These are phyloP conservation scores for Diprion similis DNA, from an alignment of 1,140 invertebrate species.

Conservation along the genomic window DNA sequence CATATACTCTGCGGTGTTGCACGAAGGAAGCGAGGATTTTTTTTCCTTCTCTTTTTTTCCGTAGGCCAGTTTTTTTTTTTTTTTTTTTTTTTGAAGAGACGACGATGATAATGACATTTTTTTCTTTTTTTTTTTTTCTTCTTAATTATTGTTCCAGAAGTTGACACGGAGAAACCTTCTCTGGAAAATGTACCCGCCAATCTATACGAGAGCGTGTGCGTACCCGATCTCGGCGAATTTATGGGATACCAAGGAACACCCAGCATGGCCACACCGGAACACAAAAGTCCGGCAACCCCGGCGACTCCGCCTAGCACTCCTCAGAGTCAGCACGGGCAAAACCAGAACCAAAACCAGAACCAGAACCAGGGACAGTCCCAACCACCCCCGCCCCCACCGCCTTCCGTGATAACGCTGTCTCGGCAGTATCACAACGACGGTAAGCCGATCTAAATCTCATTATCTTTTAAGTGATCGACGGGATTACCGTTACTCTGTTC, in stretches of 20 bases:
- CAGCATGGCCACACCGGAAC: slow-evolving; percentile 51
- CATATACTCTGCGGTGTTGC: too few species aligned
- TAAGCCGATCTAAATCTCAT: slow-evolving; percentile 32
- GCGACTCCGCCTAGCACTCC: slow-evolving; percentile 51
- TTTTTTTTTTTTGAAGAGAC: slow-evolving; percentile 21
- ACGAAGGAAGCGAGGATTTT: too few species aligned
- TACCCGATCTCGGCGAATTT: slow-evolving; percentile 78
- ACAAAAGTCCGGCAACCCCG: slow-evolving; percentile 55
- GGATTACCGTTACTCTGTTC: too few species aligned
- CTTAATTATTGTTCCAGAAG: slow-evolving; percentile 65
- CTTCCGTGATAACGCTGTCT: slow-evolving; percentile 36
- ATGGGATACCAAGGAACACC: slow-evolving; percentile 64
- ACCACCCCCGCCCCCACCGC: slow-evolving; percentile 29
- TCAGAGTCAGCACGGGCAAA: slow-evolving; percentile 48
- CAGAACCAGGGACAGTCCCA: slow-evolving; percentile 18
- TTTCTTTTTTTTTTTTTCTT: slow-evolving; percentile 28
- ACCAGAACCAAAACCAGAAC: slow-evolving; percentile 50
- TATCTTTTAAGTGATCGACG: too few species aligned
- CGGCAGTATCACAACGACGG: slow-evolving; percentile 57
- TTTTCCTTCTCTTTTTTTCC: too few species aligned
- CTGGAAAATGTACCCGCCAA: slow-evolving; percentile 70
- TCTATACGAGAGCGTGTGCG: slow-evolving; percentile 80
- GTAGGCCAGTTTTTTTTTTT: background rate
- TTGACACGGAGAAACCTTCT: slow-evolving; percentile 70
- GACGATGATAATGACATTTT: background rate